phyloP scores from a whole-genome alignment of 2,797 vertebrate species.

The Peromyscus aztecus region DNA sequence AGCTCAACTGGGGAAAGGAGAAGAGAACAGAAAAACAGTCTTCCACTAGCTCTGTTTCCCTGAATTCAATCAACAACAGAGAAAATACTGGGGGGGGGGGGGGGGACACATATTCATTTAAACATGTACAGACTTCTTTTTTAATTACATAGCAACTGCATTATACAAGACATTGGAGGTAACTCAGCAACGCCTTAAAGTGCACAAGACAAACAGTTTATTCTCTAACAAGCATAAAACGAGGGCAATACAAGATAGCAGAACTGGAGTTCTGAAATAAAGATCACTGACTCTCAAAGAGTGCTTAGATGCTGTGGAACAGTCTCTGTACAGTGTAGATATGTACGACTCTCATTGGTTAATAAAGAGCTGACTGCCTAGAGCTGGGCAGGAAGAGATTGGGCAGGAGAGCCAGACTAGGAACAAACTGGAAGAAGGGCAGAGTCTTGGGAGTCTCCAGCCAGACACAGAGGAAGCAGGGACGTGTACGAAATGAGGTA shows the following conservation, averaged over 20 bases:
- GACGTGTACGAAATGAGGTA: too few species aligned
- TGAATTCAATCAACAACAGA: neutral
- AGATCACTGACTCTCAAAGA: neutral
- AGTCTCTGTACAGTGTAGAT: too few species aligned
- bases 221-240: neutral
- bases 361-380: too few species aligned
- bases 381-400: too few species aligned
- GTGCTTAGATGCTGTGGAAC: neutral
- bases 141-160: neutral
- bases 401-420: too few species aligned
- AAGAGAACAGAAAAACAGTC: neutral
- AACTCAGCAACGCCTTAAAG: neutral
- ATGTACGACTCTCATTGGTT: too few species aligned
- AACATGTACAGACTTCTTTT: too few species aligned
- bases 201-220: neutral
- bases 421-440: too few species aligned
- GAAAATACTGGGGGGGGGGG: neutral
- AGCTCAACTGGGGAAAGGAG: neutral
- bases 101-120: neutral
- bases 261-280: neutral
- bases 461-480: too few species aligned
- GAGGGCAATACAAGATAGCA: neutral
- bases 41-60: neutral
- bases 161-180: neutral
- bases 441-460: too few species aligned